Conservation (phyloP, 2,797 vertebrate species). For the Bovichtus variegatus region DNA sequence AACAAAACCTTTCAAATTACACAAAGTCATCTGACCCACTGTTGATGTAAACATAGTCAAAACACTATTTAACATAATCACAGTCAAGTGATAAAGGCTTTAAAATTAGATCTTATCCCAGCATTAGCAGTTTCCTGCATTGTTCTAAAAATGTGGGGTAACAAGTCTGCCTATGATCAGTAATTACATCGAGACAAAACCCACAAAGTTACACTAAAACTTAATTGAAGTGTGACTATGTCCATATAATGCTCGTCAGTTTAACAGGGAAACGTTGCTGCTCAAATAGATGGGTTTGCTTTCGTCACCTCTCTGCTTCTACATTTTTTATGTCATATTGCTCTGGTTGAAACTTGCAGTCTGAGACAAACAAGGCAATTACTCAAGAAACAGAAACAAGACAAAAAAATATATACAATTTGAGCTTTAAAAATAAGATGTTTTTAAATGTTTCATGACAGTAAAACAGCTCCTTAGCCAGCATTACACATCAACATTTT, state of each 20-base stretch:
- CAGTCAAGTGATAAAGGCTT: too few species aligned
- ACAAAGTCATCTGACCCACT: too few species aligned
- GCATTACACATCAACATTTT: slow-evolving; percentile 15
- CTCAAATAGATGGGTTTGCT: not conserved
- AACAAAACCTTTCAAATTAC: too few species aligned
- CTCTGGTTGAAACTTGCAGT: not conserved
- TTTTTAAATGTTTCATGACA: slow-evolving; percentile 49
- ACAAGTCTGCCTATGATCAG: not conserved
- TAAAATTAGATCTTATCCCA: too few species aligned
- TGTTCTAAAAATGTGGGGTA: not conserved
- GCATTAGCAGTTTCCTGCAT: not conserved
- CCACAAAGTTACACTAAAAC: not conserved
- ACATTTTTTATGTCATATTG: not conserved
- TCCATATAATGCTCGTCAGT: not conserved
- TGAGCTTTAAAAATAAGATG: slow-evolving; percentile 31
- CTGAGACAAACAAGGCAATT: too few species aligned
- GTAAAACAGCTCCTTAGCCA: slow-evolving; percentile 22
- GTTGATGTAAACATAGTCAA: too few species aligned
- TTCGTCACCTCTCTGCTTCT: not conserved
- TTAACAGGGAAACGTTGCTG: not conserved
- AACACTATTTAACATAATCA: too few species aligned
- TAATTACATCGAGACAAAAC: not conserved
- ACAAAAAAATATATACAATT: not conserved
- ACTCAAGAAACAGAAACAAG: not conserved
- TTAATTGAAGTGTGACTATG: not conserved